Conservation (phyloP, 2,888 invertebrate species). For the Caenorhabditis sp. region DNA sequence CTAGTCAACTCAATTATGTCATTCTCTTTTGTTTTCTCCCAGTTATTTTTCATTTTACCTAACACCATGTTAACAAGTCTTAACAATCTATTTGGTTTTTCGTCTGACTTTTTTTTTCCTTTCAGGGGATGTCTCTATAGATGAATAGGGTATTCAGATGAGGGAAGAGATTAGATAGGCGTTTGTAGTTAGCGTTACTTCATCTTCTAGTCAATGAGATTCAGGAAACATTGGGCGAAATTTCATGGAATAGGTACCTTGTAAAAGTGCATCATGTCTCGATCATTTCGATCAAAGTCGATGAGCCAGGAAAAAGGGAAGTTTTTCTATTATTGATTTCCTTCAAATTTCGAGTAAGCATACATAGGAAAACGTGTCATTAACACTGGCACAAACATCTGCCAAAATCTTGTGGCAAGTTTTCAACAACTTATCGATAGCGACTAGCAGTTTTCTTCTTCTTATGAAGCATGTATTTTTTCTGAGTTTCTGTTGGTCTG, state of each 20-base stretch:
- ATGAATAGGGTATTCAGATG: neutral
- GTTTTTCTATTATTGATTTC: neutral
- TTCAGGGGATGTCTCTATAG: slow-evolving; percentile 6
- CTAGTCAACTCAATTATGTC: slow-evolving; percentile 9
- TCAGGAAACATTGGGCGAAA: neutral
- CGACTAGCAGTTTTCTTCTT: too few species aligned
- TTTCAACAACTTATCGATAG: neutral
- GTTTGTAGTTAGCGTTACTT: slow-evolving; percentile 29
- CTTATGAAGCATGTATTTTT: too few species aligned
- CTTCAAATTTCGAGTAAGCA: neutral
- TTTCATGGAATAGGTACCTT: neutral
- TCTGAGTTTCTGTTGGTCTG: too few species aligned
- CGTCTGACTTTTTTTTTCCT: neutral
- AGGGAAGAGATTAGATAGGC: slow-evolving; percentile 10
- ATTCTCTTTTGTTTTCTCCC: slow-evolving; percentile 6
- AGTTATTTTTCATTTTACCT: neutral
- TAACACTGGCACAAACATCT: neutral
- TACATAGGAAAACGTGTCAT: neutral
- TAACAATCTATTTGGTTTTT: slow-evolving; percentile 9
- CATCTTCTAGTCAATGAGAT: neutral
- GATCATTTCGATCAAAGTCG: neutral
- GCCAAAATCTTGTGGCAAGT: neutral
- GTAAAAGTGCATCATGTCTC: neutral
- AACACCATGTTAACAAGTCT: slow-evolving; percentile 29
- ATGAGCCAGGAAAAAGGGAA: too few species aligned